These are phyloP conservation scores for Drosophila aldrichi DNA, from an alignment of 2,888 invertebrate species.

Conservation along the genomic window DNA sequence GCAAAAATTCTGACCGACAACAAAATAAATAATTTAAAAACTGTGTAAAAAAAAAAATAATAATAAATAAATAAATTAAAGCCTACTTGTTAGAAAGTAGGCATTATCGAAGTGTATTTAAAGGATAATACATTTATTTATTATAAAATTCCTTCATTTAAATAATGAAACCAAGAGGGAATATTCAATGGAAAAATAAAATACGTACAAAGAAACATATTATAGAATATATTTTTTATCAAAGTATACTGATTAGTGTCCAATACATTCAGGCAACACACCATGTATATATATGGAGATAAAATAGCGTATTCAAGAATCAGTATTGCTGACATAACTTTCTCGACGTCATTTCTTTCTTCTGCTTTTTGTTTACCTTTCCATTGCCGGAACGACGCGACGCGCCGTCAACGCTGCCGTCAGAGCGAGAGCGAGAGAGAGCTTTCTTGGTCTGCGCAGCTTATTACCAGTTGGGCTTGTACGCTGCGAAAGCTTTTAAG, in stretches of 20 bases:
- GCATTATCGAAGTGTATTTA: background rate
- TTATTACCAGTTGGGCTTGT: conserved; percentile 42
- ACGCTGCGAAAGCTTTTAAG: conserved; percentile 43
- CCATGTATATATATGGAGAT: background rate
- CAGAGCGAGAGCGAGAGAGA: conserved; percentile 22
- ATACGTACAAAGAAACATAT: background rate
- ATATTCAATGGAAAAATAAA: background rate
- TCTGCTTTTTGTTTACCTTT: conserved; percentile 38
- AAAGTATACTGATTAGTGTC: too few relatives aligned
- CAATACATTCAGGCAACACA: background rate
- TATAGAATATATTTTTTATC: background rate
- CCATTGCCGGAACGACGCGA: conserved; percentile 5
- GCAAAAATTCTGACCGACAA: background rate
- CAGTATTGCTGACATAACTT: conserved; percentile 5
- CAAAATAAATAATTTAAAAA: background rate
- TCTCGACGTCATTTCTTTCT: conserved; percentile 8
- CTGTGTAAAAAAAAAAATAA: background rate
- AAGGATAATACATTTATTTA: too few relatives aligned
- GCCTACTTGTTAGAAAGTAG: background rate
- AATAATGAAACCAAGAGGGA: too few relatives aligned
- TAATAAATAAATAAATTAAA: background rate
- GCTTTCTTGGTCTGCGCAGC: conserved; percentile 32
- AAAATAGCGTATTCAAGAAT: conserved; percentile 19
- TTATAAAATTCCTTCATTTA: too few relatives aligned
- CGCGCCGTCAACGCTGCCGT: conserved; percentile 4